Evolutionary conservation across 2,888 invertebrate species (phyloP), one percentile per base, ranked within the genome.

Genomic region (Amphipoea oculea): DNA sequence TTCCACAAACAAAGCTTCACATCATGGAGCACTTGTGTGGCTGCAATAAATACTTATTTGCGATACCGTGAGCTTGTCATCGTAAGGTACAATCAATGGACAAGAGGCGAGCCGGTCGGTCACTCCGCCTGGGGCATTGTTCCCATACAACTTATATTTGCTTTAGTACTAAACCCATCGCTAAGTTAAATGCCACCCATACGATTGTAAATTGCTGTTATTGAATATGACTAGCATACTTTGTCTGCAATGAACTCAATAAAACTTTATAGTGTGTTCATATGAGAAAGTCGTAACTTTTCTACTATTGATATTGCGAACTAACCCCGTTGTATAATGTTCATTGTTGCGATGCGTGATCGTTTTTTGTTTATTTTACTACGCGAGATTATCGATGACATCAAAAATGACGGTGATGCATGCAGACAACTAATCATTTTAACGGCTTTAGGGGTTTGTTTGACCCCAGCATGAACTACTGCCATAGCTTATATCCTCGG

Each of bases 1-100:
- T 88, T 86, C 85, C 79, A 87, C 88, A 88, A 89, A 89, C 87
- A 85, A 89, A 82, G 90, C 87, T 90, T 91, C 90, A 89, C 89
- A 89, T 89, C 88, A 89, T 92, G 90, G 90, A 91, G 90, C 88
- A 88, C 92, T 91, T 92, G 92, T 94, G 93, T 93, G 93, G 93
- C 91, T 92, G 93, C 94, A 95, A 96, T 96, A 96, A 96, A 96
- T 95, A 96, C 93, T 94, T 96, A 96, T 95, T 95, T 95, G 95
- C 94, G 94, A 94, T 95, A 95, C 93, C 93, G 90, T 92, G 92
- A 92, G 94, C 93, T 95, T 96, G 96, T 96, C 96, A 94, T 96
- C 96, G 93, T 96, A 96, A 96, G 94, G 94, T 96, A 95, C 96
- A 96, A 96, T 96, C 96, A 96, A 93, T 91, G 94, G 92, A 91